Base-by-base conservation (phyloP, 2,113 vertebrate genomes). In the Scytalopus superciliaris region DNA sequence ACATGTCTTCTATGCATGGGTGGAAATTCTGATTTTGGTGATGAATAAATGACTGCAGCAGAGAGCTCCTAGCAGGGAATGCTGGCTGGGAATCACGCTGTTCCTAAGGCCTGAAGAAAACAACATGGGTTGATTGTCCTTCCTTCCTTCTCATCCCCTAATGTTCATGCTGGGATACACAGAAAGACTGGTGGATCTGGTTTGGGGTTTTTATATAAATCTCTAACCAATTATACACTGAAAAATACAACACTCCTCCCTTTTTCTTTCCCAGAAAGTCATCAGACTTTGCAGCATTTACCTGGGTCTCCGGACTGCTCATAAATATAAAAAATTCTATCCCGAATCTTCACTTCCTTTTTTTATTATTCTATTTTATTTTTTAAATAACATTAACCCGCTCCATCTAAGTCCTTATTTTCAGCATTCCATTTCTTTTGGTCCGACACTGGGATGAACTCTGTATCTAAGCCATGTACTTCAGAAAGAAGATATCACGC, bases 21-120 rank as follows among this genome's bases (percentile, higher is more conserved):
- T 73, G 64, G 87, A 69, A 87, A 80, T 35, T 72, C 60, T 16
- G 56, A 68, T 35, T 87, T 86, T 82, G 79, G 63, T 89, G 89
- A 87, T 90, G 86, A 94, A 92, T 87, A 87, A 95, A 69, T 10
- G 37, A 96, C 92, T 56, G 64, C 80, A 84, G 80, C 52, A 81
- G 77, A 83, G 81, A 40, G 31, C 19, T 88, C 67, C 44, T 52
- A 76, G 56, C 86, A 86, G 52, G 74, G 45, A 81, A n/a, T 0
- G 14, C 63, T 64, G 49, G 12, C 55, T 49, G 62, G 68, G 55
- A 94, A 64, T 42, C 79, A 37, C 0, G 2, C 53, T 75, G 79
- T 24, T 84, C 66, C 10, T 25, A 55, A 66, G 45, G 89, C 30
- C 67, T 52, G 80, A 86, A 87, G 47, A 91, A 93, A 84, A 63